Conservation (phyloP, 2,888 invertebrate species). For the Lochmaea crataegi region DNA sequence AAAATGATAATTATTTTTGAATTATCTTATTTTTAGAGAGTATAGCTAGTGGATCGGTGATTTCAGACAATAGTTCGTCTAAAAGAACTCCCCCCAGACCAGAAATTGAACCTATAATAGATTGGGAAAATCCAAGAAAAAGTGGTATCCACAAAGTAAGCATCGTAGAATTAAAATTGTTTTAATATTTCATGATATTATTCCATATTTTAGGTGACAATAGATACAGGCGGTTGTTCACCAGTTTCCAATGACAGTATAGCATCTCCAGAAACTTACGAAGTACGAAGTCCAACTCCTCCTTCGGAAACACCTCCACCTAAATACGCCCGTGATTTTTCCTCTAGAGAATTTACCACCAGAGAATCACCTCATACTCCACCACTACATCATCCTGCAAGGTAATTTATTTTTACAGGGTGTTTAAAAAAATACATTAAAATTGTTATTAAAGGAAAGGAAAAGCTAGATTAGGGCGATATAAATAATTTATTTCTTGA, state of each 20-base stretch:
- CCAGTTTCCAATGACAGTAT: conserved; percentile 64
- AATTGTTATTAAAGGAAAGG: too few relatives aligned
- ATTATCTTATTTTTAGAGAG: conserved; percentile 24
- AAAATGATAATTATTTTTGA: neutral
- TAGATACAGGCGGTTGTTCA: conserved; percentile 62
- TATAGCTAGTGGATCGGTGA: conserved; percentile 40
- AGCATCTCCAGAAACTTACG: conserved; percentile 60
- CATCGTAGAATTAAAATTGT: neutral
- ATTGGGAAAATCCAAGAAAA: conserved; percentile 57
- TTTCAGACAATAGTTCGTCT: conserved; percentile 36
- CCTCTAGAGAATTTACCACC: conserved; percentile 50
- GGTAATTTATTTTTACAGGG: conserved; percentile 14
- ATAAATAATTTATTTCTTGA: too few relatives aligned
- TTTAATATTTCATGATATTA: too few relatives aligned
- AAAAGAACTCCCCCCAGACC: conserved; percentile 49
- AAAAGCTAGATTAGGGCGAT: too few relatives aligned
- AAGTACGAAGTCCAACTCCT: conserved; percentile 57
- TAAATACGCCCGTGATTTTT: conserved; percentile 30
- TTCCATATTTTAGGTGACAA: conserved; percentile 41
- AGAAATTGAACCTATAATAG: conserved; percentile 57
- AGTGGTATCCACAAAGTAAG: conserved; percentile 18
- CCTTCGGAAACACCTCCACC: conserved; percentile 38
- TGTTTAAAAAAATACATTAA: too few relatives aligned
- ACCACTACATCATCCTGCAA: conserved; percentile 54
- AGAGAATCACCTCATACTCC: conserved; percentile 79